Base-by-base conservation (phyloP, 2,888 invertebrate species). In the Pheosia tremula region DNA sequence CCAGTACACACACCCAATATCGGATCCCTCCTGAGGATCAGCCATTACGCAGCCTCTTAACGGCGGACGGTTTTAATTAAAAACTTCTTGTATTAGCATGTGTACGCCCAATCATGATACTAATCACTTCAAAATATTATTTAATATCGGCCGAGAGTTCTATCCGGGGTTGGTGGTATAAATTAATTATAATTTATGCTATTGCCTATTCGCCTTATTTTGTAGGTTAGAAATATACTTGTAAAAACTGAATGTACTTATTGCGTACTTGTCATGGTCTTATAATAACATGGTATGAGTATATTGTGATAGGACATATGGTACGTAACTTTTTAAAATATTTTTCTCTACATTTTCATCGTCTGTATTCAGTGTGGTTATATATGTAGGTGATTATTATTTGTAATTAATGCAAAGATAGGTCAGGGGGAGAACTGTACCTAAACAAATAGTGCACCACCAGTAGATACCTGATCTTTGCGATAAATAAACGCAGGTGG, bases 11-110 rank as follows among this genome's bases (percentile, higher is more conserved):
- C 86, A 86, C 89, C 89, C 90, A 90, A 91, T 91, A 91, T 89
- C 86, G 88, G 87, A 86, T 87, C 91, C 90, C 90, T 90, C 86
- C 84, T 82, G 86, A 88, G 91, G 91, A 91, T 91, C 89, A 87
- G 87, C 91, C 86, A 91, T 92, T 92, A 91, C 89, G 86, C 87
- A 90, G 91, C 91, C 93, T 93, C 93, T 93, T 93, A 91, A 88
- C 92, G 85, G 82, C 87, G 86, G 86, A 85, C 90, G 88, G 88
- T 91, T 93, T 93, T 93, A 93, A 93, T 93, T 93, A 93, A 93
- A 93, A 93, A 93, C 93, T 93, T 93, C 93, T 91, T 91, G 85
- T 91, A 91, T 91, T 92, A 92, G 86, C 92, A 89, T 91, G 89
- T 88, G 88, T 87, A 87, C 85, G 86, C 81, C 86, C 86, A 85